phyloP scores from a whole-genome alignment of 2,113 vertebrate species.

The Calonectris borealis region DNA sequence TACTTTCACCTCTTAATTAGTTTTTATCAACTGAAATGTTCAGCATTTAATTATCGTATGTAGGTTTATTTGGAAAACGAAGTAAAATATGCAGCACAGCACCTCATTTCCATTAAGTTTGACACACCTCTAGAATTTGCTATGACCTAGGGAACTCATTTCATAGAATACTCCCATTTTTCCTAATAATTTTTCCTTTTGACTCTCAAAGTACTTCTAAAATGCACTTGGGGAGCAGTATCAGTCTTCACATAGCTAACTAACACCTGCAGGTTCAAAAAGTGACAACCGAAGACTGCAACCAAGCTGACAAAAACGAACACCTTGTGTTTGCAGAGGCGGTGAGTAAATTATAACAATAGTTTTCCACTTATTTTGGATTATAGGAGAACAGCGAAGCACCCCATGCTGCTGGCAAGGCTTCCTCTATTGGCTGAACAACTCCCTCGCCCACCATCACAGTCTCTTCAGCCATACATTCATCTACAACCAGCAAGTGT shows the following conservation, averaged over 20 bases:
- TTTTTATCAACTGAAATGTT: slow-evolving; percentile 29
- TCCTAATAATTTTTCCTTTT: neutral
- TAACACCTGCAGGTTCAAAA: slow-evolving; percentile 55
- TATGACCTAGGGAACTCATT: neutral
- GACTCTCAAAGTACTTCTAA: neutral
- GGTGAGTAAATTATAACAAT: slow-evolving; percentile 24
- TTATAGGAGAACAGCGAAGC: neutral
- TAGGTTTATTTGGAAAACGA: neutral
- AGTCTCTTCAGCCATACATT: neutral
- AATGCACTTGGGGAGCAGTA: slow-evolving; percentile 7
- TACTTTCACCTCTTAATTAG: slow-evolving; percentile 49
- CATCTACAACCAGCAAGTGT: neutral
- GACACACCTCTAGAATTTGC: neutral
- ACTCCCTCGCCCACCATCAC: neutral
- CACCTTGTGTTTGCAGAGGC: slow-evolving; percentile 30
- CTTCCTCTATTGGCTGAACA: neutral
- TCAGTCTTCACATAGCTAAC: neutral
- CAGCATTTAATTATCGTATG: neutral
- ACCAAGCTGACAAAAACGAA: slow-evolving; percentile 18
- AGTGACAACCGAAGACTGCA: neutral
- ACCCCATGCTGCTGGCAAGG: neutral
- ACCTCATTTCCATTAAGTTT: neutral
- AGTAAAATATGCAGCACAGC: neutral
- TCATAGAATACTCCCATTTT: neutral
- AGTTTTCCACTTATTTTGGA: neutral